Percentiles rank a stretch among this genome's conserved stretches.
These are phyloP conservation scores for Drosophila mojavensis DNA, from an alignment of 1,140 invertebrate species.

Conservation along the genomic window DNA sequence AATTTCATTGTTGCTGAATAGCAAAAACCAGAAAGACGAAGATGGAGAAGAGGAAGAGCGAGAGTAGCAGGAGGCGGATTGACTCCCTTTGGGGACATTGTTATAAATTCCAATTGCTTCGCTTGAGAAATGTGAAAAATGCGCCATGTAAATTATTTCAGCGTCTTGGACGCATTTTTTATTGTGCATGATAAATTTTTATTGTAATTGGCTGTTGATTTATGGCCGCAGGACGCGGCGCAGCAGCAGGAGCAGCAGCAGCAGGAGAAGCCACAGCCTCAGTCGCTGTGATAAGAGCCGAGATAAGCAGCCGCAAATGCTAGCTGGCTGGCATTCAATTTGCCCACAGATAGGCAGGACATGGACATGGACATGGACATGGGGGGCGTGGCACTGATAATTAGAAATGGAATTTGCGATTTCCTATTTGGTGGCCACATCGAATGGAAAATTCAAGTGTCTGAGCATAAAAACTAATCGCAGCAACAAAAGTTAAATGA, in stretches of 20 bases:
- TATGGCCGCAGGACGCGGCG: conserved; percentile 51
- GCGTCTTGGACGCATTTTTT: conserved; percentile 64
- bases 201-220: conserved; percentile 82
- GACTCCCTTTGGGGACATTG: conserved; percentile 74
- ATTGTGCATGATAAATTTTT: conserved; percentile 81
- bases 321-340: too few species aligned
- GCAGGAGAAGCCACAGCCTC: background rate
- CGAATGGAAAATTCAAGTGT: conserved; percentile 43
- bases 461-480: conserved; percentile 72
- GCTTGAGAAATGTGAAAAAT: conserved; percentile 72
- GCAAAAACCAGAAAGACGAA: background rate
- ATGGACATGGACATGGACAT: background rate
- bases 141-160: conserved; percentile 78
- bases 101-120: conserved; percentile 71
- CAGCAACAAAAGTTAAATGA: conserved; percentile 17
- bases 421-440: background rate
- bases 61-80: background rate
- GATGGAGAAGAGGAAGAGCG: background rate
- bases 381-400: conserved; percentile 32
- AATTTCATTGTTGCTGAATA: conserved; percentile 60
- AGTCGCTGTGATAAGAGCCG: too few species aligned
- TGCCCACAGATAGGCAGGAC: background rate
- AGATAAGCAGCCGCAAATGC: too few species aligned
- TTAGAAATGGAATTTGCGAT: conserved; percentile 27
- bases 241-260: background rate